Evolutionary conservation across 2,113 vertebrate genomes (phyloP).

Genomic region (Colinus virginianus): DNA sequence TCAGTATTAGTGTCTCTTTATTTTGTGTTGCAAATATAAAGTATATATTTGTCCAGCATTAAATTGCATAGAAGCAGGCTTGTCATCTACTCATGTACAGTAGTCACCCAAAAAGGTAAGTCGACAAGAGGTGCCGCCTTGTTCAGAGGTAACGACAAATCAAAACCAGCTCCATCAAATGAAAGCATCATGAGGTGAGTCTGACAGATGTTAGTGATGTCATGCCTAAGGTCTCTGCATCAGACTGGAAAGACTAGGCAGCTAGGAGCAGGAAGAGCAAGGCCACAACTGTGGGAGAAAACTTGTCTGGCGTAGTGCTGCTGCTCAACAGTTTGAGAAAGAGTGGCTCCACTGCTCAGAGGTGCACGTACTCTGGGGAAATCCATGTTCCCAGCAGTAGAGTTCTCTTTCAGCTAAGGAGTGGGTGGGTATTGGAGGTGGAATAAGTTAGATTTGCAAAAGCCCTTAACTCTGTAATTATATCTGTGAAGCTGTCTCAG

Average conservation of each 20-base stretch:
- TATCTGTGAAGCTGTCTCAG: not conserved
- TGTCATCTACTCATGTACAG: not conserved
- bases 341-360: not conserved
- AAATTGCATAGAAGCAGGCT: conserved; percentile 76
- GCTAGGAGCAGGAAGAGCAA: not conserved
- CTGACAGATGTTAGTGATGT: not conserved
- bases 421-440: not conserved
- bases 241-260: not conserved
- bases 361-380: not conserved
- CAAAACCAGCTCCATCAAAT: not conserved
- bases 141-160: not conserved
- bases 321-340: not conserved
- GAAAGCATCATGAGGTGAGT: not conserved
- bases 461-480: not conserved
- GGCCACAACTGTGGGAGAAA: not conserved
- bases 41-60: conserved; percentile 51
- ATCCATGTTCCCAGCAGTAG: not conserved
- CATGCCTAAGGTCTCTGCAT: not conserved
- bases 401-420: not conserved
- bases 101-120: not conserved
- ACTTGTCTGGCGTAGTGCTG: not conserved
- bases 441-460: not conserved
- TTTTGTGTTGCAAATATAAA: conserved; percentile 73
- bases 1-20: conserved; percentile 60
- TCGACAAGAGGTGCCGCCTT: not conserved